These are phyloP conservation scores for Gallinago media DNA, from an alignment of 2,113 vertebrate species.

Conservation along the genomic window DNA sequence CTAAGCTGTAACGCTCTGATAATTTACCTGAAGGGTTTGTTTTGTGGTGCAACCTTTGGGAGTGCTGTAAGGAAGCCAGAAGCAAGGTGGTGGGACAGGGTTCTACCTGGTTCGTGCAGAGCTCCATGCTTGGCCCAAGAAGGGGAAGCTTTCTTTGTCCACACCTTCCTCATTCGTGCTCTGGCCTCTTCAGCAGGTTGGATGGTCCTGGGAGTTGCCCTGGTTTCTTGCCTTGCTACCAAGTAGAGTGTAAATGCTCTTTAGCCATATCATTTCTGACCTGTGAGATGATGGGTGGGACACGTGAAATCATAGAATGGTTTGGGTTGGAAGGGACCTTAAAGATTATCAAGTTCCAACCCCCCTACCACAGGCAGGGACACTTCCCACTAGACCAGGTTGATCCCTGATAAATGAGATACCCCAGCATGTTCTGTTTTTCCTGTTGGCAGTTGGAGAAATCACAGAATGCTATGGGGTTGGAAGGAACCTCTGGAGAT, in stretches of 20 bases:
- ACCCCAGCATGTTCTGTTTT: neutral
- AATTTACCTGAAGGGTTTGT: neutral
- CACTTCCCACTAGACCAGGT: too few relatives aligned
- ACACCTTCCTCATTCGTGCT: neutral
- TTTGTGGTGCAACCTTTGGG: neutral
- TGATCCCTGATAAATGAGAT: neutral
- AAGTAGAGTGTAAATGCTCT: neutral
- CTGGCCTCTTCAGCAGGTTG: neutral
- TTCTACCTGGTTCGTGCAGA: neutral
- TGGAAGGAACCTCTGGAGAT: too few relatives aligned
- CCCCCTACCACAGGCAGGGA: too few relatives aligned
- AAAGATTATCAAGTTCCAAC: too few relatives aligned
- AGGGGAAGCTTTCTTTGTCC: neutral
- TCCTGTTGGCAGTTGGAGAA: neutral
- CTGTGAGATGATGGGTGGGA: neutral
- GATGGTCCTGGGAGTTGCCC: neutral
- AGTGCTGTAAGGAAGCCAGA: neutral
- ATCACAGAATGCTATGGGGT: too few relatives aligned
- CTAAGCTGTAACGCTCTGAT: neutral
- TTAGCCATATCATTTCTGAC: neutral
- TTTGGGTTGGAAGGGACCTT: too few relatives aligned
- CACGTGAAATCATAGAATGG: neutral
- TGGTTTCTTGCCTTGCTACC: neutral
- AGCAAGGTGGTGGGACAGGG: neutral
- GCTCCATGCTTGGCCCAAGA: rapidly evolving